Percentiles rank a stretch among this genome's conserved stretches.
Conservation (phyloP, 2,113 vertebrate genomes). For the Centrocercus urophasianus region DNA sequence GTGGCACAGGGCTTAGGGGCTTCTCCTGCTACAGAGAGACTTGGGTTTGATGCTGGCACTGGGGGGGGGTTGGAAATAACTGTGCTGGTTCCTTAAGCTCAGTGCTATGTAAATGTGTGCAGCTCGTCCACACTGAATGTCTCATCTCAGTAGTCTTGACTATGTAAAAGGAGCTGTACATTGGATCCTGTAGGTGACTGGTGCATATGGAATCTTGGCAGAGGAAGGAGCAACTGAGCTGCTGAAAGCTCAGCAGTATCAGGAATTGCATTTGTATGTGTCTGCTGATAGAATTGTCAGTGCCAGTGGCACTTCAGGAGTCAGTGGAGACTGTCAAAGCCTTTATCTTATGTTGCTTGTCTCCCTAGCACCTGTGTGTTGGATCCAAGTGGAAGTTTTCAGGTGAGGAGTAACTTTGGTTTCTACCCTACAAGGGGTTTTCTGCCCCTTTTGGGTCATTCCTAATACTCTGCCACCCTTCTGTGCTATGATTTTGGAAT, state of each 20-base stretch:
- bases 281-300: background rate
- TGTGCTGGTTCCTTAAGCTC: background rate
- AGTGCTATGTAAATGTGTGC: fast-evolving
- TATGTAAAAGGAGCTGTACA: background rate
- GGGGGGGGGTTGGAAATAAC: background rate
- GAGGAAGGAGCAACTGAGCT: background rate
- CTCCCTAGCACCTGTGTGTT: background rate
- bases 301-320: fast-evolving
- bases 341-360: background rate
- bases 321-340: background rate
- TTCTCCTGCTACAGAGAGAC: background rate
- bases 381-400: background rate
- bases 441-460: background rate
- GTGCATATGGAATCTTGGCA: fast-evolving
- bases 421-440: background rate
- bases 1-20: background rate
- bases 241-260: background rate
- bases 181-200: background rate
- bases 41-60: background rate
- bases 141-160: background rate
- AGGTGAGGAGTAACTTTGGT: background rate
- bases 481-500: background rate
- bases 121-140: background rate
- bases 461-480: background rate
- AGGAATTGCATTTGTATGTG: background rate